Base-by-base conservation (phyloP, 2,888 invertebrate species). In the Macropis europaea region DNA sequence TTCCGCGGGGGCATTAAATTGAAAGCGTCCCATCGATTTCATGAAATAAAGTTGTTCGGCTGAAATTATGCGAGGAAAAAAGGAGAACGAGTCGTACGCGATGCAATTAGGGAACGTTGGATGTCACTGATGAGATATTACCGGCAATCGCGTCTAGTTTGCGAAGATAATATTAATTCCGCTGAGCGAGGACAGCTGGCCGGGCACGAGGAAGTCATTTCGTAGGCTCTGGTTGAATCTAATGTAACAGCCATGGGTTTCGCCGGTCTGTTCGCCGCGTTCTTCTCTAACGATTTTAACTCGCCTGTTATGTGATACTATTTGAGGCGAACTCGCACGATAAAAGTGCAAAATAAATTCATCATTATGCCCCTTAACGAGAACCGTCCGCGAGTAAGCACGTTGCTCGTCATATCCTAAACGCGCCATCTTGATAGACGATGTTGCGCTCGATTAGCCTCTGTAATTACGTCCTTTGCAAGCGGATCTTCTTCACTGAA, bases 101-200 rank as follows among this genome's bases (percentile, higher is more conserved):
- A 40, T 52, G 53, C 47, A 61, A 72, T 76, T 76, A 77, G 59
- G 54, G 36, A 60, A 36, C 52, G 26, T 47, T 48, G 43, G 54
- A 30, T 54, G 60, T 59, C 57, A 24, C 53, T 77, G 73, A 79
- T 69, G 74, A 79, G 63, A 66, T 79, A 66, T 64, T 38, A 57
- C 53, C 15, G 47, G 54, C 54, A 66, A 70, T 79, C 50, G 56
- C 50, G 74, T 30, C 63, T 45, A 62, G 57, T 60, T 76, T 63
- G 60, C 66, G 36, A 48, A 69, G 76, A 77, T 71, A 76, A 74
- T 77, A 77, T 82, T 74, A 81, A 83, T 84, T 85, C 82, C 68
- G 62, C 57, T 43, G 42, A 70, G 24, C 28, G 56, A n/a, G 45
- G 57, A 72, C 36, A 70, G 43, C 54, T 40, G 24, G 15, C 11